phyloP scores from a whole-genome alignment of 2,113 vertebrate species.

The Laticauda colubrina region DNA sequence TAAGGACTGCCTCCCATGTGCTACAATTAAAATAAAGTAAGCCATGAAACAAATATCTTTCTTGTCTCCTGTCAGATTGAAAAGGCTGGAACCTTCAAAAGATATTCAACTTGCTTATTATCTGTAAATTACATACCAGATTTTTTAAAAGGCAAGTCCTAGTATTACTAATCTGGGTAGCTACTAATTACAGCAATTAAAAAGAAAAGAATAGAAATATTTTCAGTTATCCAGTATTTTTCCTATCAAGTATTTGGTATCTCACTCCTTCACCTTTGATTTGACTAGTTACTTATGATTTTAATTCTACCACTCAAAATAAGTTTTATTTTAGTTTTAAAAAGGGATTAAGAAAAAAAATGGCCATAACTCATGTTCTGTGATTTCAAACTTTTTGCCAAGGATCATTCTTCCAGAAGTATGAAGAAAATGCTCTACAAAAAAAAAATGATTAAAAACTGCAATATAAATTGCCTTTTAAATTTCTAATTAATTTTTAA shows the following conservation, averaged over 20 bases:
- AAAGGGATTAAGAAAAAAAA: not conserved
- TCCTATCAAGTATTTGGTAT: not conserved
- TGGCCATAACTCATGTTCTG: not conserved
- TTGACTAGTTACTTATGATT: not conserved
- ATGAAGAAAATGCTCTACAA: not conserved
- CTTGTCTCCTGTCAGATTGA: not conserved
- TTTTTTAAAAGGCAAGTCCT: not conserved
- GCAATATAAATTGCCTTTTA: not conserved
- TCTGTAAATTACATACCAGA: not conserved
- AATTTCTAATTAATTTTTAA: slow-evolving; percentile 9
- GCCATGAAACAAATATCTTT: not conserved
- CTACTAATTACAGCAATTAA: not conserved
- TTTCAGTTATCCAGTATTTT: not conserved
- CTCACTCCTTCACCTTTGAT: not conserved
- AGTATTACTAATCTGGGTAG: not conserved
- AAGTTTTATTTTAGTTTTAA: not conserved
- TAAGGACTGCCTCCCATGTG: not conserved
- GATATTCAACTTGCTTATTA: not conserved
- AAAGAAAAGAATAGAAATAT: not conserved
- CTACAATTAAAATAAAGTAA: not conserved
- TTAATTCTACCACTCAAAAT: not conserved
- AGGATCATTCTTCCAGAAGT: slow-evolving; percentile 17
- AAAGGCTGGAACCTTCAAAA: not conserved
- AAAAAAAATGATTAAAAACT: not conserved
- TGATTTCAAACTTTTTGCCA: not conserved